A percentile compares a stretch with the other conserved stretches of the same genome.
These are phyloP conservation scores for Pseudorectes ferrugineus DNA, from an alignment of 2,113 vertebrate species.

Conservation along the genomic window DNA sequence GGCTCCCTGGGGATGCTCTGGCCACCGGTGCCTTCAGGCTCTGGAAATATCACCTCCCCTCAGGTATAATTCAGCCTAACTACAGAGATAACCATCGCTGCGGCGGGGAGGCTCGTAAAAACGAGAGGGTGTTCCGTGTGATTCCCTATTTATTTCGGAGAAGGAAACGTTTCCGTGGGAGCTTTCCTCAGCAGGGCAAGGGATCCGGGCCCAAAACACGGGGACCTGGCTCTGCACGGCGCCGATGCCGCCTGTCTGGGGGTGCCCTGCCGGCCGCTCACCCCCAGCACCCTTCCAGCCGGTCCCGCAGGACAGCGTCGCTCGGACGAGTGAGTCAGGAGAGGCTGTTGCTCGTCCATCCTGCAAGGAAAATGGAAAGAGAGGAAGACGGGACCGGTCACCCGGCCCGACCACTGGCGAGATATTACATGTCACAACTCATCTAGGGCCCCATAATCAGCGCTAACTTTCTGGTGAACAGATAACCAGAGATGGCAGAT, in stretches of 20 bases:
- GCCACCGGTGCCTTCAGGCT: not conserved
- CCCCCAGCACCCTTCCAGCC: too few relatives aligned
- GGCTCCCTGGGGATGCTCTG: not conserved
- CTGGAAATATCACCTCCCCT: not conserved
- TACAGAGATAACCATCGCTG: conserved; percentile 1
- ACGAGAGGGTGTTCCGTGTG: not conserved
- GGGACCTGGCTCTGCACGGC: accelerated
- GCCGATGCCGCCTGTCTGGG: too few relatives aligned
- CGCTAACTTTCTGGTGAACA: conserved; percentile 50
- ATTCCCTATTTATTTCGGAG: not conserved
- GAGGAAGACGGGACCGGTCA: conserved; percentile 11
- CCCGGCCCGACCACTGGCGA: not conserved
- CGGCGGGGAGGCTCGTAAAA: not conserved
- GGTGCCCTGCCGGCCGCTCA: not conserved
- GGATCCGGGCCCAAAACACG: not conserved
- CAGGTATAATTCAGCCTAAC: conserved; percentile 17
- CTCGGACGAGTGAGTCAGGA: not conserved
- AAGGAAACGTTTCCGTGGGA: not conserved
- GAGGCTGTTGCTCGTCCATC: not conserved
- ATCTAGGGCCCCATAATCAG: conserved; percentile 60
- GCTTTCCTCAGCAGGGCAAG: not conserved
- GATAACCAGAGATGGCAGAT: conserved; percentile 76
- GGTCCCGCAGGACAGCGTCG: not conserved
- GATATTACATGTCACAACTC: conserved; percentile 75
- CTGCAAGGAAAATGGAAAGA: not conserved